phyloP scores from a whole-genome alignment of 2,888 invertebrate genomes.

The Lottia scabra region DNA sequence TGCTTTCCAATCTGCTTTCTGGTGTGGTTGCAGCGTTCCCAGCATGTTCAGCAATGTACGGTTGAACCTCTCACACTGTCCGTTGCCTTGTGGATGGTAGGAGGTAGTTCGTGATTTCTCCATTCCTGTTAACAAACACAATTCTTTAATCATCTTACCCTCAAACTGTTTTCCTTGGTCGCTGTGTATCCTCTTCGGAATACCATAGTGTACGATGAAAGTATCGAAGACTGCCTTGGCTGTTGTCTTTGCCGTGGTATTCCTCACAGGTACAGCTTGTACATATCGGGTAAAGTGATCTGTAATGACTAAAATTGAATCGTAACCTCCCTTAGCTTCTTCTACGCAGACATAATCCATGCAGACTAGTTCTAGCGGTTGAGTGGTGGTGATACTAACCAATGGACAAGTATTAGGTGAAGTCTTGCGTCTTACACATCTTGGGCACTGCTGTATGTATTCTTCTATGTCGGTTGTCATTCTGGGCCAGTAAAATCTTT shows the following conservation, averaged over 20 bases:
- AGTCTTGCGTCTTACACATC: constrained; percentile 20
- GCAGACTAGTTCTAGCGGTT: constrained; percentile 28
- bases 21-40: constrained; percentile 10
- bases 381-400: constrained; percentile 21
- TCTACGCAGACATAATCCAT: constrained; percentile 32
- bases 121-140: constrained; percentile 7
- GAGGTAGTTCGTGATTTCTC: constrained; percentile 20
- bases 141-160: neutral
- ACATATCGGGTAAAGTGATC: constrained; percentile 29
- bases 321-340: constrained; percentile 22
- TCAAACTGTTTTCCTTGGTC: neutral
- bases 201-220: no score
- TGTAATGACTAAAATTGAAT: constrained; percentile 29
- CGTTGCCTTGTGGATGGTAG: constrained; percentile 23
- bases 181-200: neutral
- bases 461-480: constrained; percentile 26
- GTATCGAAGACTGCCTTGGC: neutral
- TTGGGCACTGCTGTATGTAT: constrained; percentile 19
- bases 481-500: constrained; percentile 35
- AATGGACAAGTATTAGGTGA: constrained; percentile 12
- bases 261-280: constrained; percentile 26
- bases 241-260: constrained; percentile 11
- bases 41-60: constrained; percentile 17
- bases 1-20: no score
- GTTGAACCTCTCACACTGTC: constrained; percentile 24